A percentile compares a stretch with the other conserved stretches of the same genome.
Conservation (phyloP, 2,888 invertebrate species). For the Lomographa bimaculata region DNA sequence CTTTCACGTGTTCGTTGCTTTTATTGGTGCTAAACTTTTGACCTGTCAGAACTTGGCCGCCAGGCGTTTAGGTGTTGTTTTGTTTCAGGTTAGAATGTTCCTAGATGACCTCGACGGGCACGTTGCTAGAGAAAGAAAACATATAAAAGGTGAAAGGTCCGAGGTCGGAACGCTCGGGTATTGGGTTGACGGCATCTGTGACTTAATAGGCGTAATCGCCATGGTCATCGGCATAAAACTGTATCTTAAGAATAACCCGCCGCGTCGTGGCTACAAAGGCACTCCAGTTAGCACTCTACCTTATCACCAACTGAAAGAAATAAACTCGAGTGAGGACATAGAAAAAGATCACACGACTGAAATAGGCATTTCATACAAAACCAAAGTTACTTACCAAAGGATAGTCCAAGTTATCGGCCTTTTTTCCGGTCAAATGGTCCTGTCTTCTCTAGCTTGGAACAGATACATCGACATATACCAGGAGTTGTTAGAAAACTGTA, state of each 20-base stretch:
- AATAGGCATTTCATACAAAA: slow-evolving; percentile 85
- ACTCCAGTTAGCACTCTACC: slow-evolving; percentile 85
- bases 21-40: slow-evolving; percentile 89
- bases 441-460: slow-evolving; percentile 93
- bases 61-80: slow-evolving; percentile 88
- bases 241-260: slow-evolving; percentile 89
- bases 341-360: slow-evolving; percentile 71
- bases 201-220: slow-evolving; percentile 89
- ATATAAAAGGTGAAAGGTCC: slow-evolving; percentile 90
- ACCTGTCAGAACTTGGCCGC: slow-evolving; percentile 88
- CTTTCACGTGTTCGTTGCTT: slow-evolving; percentile 90
- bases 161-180: slow-evolving; percentile 92
- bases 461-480: slow-evolving; percentile 92
- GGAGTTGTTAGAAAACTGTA: slow-evolving; percentile 87
- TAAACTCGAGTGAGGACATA: slow-evolving; percentile 69
- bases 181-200: slow-evolving; percentile 92
- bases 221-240: slow-evolving; percentile 87
- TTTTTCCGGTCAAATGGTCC: slow-evolving; percentile 87
- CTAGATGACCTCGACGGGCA: slow-evolving; percentile 94
- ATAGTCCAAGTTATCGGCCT: slow-evolving; percentile 86
- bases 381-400: slow-evolving; percentile 86
- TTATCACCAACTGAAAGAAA: slow-evolving; percentile 73
- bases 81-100: slow-evolving; percentile 92
- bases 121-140: slow-evolving; percentile 90
- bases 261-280: slow-evolving; percentile 86